Evolutionary conservation across 2,888 invertebrate genomes (phyloP).

Genomic region (Drosophila pseudotakahashii): DNA sequence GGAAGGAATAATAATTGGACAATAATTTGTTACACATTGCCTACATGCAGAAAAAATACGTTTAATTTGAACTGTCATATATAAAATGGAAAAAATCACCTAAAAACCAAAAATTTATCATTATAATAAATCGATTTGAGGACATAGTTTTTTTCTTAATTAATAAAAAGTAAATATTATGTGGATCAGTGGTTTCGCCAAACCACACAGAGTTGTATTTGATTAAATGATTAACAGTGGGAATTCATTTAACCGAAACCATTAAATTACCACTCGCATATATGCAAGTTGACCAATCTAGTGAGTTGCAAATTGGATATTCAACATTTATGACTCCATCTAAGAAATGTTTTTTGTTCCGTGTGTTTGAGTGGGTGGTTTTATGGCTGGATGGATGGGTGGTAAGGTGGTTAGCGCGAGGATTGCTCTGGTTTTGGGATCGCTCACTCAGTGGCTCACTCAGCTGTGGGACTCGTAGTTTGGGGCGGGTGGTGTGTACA

Average conservation of each 20-base stretch:
- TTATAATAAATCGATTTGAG: background rate
- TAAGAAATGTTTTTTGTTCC: background rate
- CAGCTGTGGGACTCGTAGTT: slow-evolving; percentile 8
- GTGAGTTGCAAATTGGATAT: background rate
- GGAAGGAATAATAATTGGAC: background rate
- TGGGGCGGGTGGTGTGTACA: slow-evolving; percentile 54
- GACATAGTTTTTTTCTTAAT: background rate
- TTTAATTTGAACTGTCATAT: too few species aligned
- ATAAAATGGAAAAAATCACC: too few species aligned
- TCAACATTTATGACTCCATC: background rate
- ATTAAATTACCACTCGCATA: background rate
- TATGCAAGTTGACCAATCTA: background rate
- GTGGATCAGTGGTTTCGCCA: too few species aligned
- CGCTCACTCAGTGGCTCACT: slow-evolving; percentile 41
- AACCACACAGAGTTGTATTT: background rate
- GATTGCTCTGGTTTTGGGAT: slow-evolving; percentile 15
- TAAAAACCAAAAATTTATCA: too few species aligned
- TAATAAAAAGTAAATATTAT: background rate
- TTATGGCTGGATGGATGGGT: background rate
- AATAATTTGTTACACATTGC: background rate
- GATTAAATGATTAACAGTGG: background rate
- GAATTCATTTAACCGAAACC: background rate
- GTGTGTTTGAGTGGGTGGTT: slow-evolving; percentile 14
- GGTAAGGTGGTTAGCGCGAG: slow-evolving; percentile 1
- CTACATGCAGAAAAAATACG: background rate